Evolutionary conservation across 2,113 vertebrate genomes (phyloP), one percentile per base, ranked within the genome.

Genomic region (Xenopus laevis): DNA sequence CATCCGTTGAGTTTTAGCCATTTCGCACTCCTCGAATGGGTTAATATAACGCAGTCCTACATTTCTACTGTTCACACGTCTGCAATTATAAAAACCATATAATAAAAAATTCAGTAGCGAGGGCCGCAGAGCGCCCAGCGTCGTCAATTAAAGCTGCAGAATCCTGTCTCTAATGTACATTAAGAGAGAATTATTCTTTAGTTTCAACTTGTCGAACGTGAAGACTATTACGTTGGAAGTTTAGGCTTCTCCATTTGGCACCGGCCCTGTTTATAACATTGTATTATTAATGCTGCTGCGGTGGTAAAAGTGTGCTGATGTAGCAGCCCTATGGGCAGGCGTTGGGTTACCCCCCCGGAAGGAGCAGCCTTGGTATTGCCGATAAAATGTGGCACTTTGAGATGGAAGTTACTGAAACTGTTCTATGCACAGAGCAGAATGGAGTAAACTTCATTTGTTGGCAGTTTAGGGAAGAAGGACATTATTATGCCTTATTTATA

Each of bases 61-160:
- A 68, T 69, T 70, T 77, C 67, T 77, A 57, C 69, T 70, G 47
- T 70, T 77, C 74, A 69, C 74, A 77, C 73, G 67, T 77, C 74
- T 69, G 74, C 74, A 77, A 59, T 70, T 75, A 63, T 70, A 77
- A 77, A 40, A 77, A 63, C 74, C 67, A 69, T 77, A 70, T 77
- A 77, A 77, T 77, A 70, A 77, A 77, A 77, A 70, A 77, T 77
- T 77, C 74, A 77, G 67, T 55, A 77, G 74, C 66, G 20, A 64
- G 74, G 74, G 67, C 67, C 59, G 59, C 74, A 68, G 45, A 17
- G 73, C 57, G 66, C 73, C 40, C 57, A 61, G 57, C 73, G 46
- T 75, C 68, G 73, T 75, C 73, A 77, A 70, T 77, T 70, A 77
- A 77, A 77, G 67, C 74, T 77, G 74, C 74, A 77, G 74, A 77